Base-by-base conservation (phyloP, 2,888 invertebrate genomes). In the Bugula neritina region DNA sequence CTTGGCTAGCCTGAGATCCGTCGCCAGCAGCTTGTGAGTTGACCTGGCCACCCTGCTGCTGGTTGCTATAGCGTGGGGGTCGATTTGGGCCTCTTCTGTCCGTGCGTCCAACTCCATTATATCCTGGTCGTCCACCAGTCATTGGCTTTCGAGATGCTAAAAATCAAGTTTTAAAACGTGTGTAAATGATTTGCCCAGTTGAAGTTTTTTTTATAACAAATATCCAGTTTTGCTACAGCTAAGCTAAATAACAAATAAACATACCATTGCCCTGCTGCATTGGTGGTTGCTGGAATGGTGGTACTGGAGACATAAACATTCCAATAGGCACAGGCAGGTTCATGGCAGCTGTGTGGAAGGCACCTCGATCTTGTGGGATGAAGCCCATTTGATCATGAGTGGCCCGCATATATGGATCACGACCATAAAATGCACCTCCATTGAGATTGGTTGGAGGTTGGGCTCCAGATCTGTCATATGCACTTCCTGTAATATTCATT, bases 301-400 rank as follows among this genome's bases (percentile, higher is more conserved):
- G 63, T 31, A 63, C 63, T 23, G 92, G 93, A 84, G 92, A 93
- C 89, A 94, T 91, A 78, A 93, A 91, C 92, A 96, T 94, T 57
- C 94, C 94, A 69, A 94, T 91, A 0, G 95, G 92, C 1, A 97
- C 94, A 0, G 96, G 94, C 76, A 95, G 88, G 77, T 85, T 86
- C 77, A 91, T 91, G 78, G 91, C 90, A 82, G 90, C 77, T 54
- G 82, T 80, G 0, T 79, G 76, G 74, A 79, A 81, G 17, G 80
- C 78, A 13, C 63, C 72, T 35, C 85, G 88, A 80, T 93, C 93
- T 0, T 92, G 91, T 5, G 93, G 92, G 76, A 96, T 96, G 85
- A 92, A 95, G 71, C 93, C 92, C 75, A 96, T 90, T 34, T 94
- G 93, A 84, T 97, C 96, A 76, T 90, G 89, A 13, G 63, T 27